Conservation (phyloP, 2,113 vertebrate species). For the Elgaria multicarinata region DNA sequence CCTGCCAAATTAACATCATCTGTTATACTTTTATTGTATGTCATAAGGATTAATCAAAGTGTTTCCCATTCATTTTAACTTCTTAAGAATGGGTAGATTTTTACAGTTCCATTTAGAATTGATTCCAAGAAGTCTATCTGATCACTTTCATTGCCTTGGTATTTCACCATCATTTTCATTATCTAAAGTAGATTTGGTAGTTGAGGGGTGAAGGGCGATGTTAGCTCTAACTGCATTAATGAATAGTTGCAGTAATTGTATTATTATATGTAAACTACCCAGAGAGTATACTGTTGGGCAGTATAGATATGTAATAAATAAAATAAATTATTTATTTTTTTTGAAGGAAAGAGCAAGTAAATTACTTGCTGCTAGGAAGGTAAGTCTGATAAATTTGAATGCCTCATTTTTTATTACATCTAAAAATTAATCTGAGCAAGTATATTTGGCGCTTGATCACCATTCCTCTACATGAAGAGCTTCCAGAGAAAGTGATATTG, state of each 20-base stretch:
- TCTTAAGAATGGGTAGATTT: neutral
- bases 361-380: neutral
- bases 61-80: neutral
- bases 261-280: too few species aligned
- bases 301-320: too few species aligned
- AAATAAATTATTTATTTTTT: too few species aligned
- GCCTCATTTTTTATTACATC: neutral
- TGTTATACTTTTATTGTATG: neutral
- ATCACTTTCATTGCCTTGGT: too few species aligned
- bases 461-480: neutral
- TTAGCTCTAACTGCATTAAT: too few species aligned
- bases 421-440: neutral
- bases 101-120: neutral
- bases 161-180: too few species aligned
- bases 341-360: neutral
- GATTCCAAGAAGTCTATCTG: too few species aligned
- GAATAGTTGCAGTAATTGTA: too few species aligned
- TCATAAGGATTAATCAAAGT: neutral
- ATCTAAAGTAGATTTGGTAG: too few species aligned
- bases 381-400: neutral
- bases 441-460: too few species aligned
- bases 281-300: too few species aligned
- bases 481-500: neutral
- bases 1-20: neutral
- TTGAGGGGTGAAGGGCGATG: too few species aligned